phyloP scores from a whole-genome alignment of 2,888 invertebrate genomes.

The Cheilosia urbana region DNA sequence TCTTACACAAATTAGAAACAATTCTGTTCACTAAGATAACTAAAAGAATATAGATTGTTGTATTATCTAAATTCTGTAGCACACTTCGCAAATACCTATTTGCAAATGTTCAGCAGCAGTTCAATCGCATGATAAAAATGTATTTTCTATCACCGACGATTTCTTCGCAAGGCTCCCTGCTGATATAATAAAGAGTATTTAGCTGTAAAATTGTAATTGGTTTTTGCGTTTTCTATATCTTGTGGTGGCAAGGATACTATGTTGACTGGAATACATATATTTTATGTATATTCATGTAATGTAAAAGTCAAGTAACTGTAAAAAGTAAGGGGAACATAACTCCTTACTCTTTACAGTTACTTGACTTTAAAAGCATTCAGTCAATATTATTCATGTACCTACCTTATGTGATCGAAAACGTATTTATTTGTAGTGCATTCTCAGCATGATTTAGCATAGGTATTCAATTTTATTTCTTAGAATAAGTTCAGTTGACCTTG shows the following conservation, averaged over 20 bases:
- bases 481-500: no score
- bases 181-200: constrained; percentile 32
- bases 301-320: no score
- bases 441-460: background rate
- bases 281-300: background rate
- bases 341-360: background rate
- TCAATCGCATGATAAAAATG: background rate
- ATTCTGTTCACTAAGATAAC: background rate
- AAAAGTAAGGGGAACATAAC: no score
- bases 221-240: constrained; percentile 34
- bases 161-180: constrained; percentile 10
- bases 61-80: background rate
- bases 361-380: constrained; percentile 7
- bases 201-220: constrained; percentile 38
- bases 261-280: background rate
- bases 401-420: background rate
- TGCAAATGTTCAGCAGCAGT: constrained; percentile 3
- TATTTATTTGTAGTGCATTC: background rate
- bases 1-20: background rate
- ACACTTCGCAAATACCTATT: constrained; percentile 5
- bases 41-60: background rate
- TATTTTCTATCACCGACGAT: background rate
- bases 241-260: constrained; percentile 6
- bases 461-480: no score
- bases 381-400: background rate